Conservation (phyloP, 2,797 vertebrate species). For the Menidia menidia region DNA sequence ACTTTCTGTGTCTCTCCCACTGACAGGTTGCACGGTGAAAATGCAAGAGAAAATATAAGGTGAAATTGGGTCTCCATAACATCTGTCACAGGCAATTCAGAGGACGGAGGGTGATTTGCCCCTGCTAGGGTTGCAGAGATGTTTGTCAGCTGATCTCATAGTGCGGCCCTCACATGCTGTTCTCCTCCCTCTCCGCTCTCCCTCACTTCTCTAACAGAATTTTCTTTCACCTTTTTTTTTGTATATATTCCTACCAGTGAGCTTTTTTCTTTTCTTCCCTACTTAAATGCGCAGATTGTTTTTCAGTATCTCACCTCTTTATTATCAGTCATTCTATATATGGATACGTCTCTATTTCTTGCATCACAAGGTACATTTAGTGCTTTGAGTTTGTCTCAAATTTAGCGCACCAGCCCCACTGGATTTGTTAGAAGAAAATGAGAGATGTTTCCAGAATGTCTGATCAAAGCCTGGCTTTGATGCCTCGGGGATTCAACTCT, state of each 20-base stretch:
- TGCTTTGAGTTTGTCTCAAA: conserved; percentile 68
- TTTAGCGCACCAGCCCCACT: conserved; percentile 70
- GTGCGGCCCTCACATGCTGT: conserved; percentile 43
- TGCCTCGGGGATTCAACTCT: conserved; percentile 68
- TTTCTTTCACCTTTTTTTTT: conserved; percentile 12
- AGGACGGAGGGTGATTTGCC: conserved; percentile 55
- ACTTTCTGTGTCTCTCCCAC: conserved; percentile 61
- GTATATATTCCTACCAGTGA: conserved; percentile 13
- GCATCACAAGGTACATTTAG: conserved; percentile 64
- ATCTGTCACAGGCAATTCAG: conserved; percentile 59
- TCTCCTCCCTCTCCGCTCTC: conserved; percentile 31
- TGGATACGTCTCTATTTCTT: conserved; percentile 42
- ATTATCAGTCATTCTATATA: conserved; percentile 43
- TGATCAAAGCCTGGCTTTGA: conserved; percentile 74
- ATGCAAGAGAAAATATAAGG: conserved; percentile 59
- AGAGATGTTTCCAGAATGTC: conserved; percentile 73
- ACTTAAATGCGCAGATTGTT: conserved; percentile 30
- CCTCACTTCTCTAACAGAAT: conserved; percentile 21
- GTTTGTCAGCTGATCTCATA: conserved; percentile 73
- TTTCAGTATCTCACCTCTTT: conserved; percentile 41
- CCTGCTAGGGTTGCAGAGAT: conserved; percentile 55
- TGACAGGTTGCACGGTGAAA: conserved; percentile 54
- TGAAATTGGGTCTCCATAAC: conserved; percentile 66
- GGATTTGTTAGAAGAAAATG: conserved; percentile 77
- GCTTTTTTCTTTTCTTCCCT: conserved; percentile 18